phyloP scores from a whole-genome alignment of 2,113 vertebrate genomes.

The Hippolais icterina region DNA sequence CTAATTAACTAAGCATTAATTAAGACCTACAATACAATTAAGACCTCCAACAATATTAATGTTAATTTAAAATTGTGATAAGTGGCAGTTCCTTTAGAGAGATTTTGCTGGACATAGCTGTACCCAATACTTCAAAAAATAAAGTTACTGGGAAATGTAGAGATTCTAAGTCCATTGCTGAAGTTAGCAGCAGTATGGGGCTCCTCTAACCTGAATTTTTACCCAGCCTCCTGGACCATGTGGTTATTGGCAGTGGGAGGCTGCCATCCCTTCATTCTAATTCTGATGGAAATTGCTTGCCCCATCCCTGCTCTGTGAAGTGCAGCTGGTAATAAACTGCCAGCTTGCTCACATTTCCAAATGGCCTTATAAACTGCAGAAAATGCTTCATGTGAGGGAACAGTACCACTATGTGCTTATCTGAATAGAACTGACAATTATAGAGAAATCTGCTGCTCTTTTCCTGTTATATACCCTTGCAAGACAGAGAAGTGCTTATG shows the following conservation, averaged over 20 bases:
- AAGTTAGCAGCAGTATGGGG: neutral
- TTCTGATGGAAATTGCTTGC: conserved; percentile 8
- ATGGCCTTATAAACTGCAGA: conserved; percentile 26
- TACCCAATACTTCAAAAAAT: neutral
- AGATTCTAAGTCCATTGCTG: neutral
- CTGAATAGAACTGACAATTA: conserved; percentile 43
- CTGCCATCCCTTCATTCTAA: neutral
- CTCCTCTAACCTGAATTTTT: neutral
- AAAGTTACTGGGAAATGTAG: neutral
- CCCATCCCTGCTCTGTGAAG: neutral
- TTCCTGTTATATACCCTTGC: conserved; percentile 5
- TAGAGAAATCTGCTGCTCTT: conserved; percentile 38
- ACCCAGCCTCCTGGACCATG: neutral
- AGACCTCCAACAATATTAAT: neutral
- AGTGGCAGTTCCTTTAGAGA: neutral
- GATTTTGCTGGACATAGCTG: neutral
- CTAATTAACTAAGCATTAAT: neutral
- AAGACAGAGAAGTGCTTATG: conserved; percentile 50
- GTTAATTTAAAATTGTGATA: neutral
- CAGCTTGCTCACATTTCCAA: conserved; percentile 37
- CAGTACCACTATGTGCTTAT: neutral
- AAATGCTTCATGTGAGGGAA: conserved; percentile 7
- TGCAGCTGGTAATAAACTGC: conserved; percentile 39
- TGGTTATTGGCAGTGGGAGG: neutral
- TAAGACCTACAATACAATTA: neutral